Evolutionary conservation across 2,888 invertebrate genomes (phyloP).

Genomic region (Ischnus inquisitorius): DNA sequence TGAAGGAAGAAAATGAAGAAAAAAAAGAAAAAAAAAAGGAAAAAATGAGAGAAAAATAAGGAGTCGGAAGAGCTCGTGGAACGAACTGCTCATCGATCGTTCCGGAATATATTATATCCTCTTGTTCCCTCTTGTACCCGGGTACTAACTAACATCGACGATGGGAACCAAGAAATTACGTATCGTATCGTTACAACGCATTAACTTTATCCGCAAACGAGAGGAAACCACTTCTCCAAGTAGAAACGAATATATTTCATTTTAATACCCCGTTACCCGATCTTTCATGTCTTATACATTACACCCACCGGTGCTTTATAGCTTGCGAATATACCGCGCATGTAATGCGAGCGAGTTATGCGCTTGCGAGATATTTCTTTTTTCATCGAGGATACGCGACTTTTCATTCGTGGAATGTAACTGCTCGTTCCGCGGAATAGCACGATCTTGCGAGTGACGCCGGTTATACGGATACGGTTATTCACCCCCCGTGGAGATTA

Average conservation of each 20-base stretch:
- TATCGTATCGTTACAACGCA: conserved; percentile 47
- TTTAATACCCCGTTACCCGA: conserved; percentile 17
- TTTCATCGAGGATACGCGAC: conserved; percentile 25
- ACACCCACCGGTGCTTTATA: conserved; percentile 19
- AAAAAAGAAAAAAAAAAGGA: neutral
- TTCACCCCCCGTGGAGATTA: too few species aligned
- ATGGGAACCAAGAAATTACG: conserved; percentile 14
- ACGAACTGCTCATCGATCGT: conserved; percentile 47
- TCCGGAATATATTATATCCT: conserved; percentile 32
- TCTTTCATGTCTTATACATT: conserved; percentile 49
- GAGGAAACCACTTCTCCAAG: conserved; percentile 1
- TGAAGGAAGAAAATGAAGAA: neutral
- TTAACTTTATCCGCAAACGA: conserved; percentile 37
- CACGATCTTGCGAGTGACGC: conserved; percentile 1
- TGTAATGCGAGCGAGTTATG: conserved; percentile 4
- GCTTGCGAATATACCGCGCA: neutral
- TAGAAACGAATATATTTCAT: conserved; percentile 38
- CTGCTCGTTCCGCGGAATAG: conserved; percentile 32
- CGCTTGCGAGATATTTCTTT: neutral
- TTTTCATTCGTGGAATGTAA: conserved; percentile 45
- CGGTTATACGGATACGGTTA: neutral
- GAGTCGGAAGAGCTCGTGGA: neutral
- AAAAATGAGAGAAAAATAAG: conserved; percentile 5
- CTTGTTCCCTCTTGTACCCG: conserved; percentile 39
- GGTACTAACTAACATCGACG: conserved; percentile 20